A percentile compares a stretch with the other conserved stretches of the same genome.
These are phyloP conservation scores for Pardalotus punctatus DNA, from an alignment of 2,113 vertebrate genomes.

Conservation along the genomic window DNA sequence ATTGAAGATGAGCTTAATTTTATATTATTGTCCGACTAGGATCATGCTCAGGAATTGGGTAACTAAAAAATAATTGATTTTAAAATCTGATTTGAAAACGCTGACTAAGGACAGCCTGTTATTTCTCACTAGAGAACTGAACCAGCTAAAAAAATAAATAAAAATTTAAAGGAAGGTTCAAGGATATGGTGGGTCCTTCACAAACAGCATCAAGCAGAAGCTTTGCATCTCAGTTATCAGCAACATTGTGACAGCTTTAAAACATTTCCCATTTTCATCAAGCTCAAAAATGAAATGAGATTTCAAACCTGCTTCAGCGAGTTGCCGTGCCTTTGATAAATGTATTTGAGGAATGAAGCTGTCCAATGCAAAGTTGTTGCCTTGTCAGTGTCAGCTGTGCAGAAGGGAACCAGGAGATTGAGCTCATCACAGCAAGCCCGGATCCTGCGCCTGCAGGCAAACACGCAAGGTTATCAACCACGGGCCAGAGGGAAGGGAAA, in stretches of 20 bases:
- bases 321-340: slow-evolving; percentile 84
- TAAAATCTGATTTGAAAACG: not conserved
- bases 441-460: slow-evolving; percentile 82
- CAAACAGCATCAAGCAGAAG: not conserved
- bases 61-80: not conserved
- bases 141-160: not conserved
- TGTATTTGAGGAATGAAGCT: slow-evolving; percentile 87
- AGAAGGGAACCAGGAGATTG: slow-evolving; percentile 90
- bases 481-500: accelerated
- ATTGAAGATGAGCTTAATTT: not conserved
- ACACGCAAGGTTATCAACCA: not conserved
- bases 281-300: not conserved
- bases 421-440: slow-evolving; percentile 90
- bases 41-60: not conserved
- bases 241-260: not conserved
- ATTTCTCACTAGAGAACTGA: not conserved
- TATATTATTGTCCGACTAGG: not conserved
- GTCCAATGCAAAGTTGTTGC: slow-evolving; percentile 92
- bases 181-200: not conserved
- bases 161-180: not conserved
- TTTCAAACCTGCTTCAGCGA: slow-evolving; percentile 82
- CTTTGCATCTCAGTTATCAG: accelerated
- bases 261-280: not conserved
- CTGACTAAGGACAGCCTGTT: not conserved
- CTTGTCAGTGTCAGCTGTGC: slow-evolving; percentile 84